These are phyloP conservation scores for Danaus chrysippus DNA, from an alignment of 2,888 invertebrate species.

Conservation along the genomic window DNA sequence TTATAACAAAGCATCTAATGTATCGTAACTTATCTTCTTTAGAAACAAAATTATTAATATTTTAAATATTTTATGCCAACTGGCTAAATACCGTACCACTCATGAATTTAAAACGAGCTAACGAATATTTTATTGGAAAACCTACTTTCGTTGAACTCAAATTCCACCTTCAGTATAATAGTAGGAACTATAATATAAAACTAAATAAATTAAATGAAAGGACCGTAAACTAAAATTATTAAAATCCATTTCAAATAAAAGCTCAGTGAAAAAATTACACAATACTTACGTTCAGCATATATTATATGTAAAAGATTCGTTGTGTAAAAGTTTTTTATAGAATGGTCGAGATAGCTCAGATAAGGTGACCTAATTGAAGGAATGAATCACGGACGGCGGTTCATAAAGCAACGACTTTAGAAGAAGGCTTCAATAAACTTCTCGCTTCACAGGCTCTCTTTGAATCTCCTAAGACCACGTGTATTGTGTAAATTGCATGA, in stretches of 20 bases:
- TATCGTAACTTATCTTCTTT: slow-evolving; percentile 20
- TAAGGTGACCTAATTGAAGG: slow-evolving; percentile 1
- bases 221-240: too few relatives aligned
- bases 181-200: too few relatives aligned
- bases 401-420: background rate
- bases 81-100: background rate
- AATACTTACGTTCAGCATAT: too few relatives aligned
- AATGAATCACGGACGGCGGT: background rate
- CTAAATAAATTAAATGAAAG: too few relatives aligned
- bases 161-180: too few relatives aligned
- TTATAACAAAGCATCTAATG: slow-evolving; percentile 23
- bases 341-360: background rate
- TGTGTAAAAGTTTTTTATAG: too few relatives aligned
- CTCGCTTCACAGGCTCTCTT: slow-evolving; percentile 28
- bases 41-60: slow-evolving; percentile 15
- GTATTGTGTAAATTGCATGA: slow-evolving; percentile 3
- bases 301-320: too few relatives aligned
- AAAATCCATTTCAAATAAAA: too few relatives aligned
- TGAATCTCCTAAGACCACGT: slow-evolving; percentile 25
- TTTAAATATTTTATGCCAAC: background rate
- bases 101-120: too few relatives aligned
- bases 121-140: too few relatives aligned
- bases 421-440: slow-evolving; percentile 17
- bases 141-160: too few relatives aligned
- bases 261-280: too few relatives aligned